Evolutionary conservation across 2,113 vertebrate species (phyloP).

Genomic region (Salvator merianae): DNA sequence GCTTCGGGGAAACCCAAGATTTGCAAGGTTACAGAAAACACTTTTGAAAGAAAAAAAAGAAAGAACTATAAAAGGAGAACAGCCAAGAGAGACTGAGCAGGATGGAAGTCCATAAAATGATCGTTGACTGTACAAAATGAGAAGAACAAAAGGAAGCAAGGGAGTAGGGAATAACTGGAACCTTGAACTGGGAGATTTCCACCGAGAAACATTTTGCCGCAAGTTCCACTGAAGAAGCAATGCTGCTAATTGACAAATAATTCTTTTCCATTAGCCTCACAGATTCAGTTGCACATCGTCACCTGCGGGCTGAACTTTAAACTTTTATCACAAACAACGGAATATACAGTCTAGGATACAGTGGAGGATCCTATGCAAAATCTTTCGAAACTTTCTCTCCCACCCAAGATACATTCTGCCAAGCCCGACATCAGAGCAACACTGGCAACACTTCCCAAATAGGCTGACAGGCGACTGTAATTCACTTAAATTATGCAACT

Average conservation of each 20-base stretch:
- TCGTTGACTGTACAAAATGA: too few species aligned
- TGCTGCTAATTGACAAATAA: constrained; percentile 42
- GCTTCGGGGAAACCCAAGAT: too few species aligned
- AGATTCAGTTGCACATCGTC: constrained; percentile 32
- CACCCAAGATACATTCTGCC: constrained; percentile 36
- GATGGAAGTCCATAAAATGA: too few species aligned
- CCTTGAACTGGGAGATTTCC: too few species aligned
- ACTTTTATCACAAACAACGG: constrained; percentile 50
- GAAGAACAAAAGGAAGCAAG: too few species aligned
- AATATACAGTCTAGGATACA: constrained; percentile 44
- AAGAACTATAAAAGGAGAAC: too few species aligned
- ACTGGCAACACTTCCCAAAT: constrained; percentile 52
- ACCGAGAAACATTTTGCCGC: not conserved
- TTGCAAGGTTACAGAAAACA: too few species aligned
- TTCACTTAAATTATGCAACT: constrained; percentile 77
- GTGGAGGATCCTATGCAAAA: constrained; percentile 37
- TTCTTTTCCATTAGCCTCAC: constrained; percentile 11
- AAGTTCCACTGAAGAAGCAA: not conserved
- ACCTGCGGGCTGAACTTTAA: constrained; percentile 32
- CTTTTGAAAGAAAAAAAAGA: too few species aligned
- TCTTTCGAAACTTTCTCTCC: constrained; percentile 36
- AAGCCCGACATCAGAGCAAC: constrained; percentile 52
- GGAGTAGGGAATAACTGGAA: too few species aligned
- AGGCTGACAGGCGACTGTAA: constrained; percentile 59
- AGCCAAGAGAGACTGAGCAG: too few species aligned